phyloP scores from a whole-genome alignment of 2,113 vertebrate genomes.

The Campylomormyrus numenius region DNA sequence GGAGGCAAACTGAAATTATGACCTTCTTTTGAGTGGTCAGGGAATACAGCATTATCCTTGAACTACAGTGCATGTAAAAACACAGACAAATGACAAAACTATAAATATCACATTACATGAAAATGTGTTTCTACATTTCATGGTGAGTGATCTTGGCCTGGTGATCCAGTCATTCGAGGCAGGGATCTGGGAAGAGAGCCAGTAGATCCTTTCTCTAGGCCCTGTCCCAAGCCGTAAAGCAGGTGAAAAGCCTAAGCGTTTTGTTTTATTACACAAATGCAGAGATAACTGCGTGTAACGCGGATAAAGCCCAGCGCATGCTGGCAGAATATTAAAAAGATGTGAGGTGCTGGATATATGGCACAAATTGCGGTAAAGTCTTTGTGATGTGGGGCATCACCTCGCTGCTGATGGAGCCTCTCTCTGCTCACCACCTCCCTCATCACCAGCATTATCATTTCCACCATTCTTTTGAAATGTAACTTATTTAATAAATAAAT shows the following conservation, averaged over 20 bases:
- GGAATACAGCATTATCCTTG: neutral
- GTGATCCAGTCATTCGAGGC: neutral
- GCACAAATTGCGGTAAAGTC: neutral
- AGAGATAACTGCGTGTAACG: neutral
- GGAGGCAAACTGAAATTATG: neutral
- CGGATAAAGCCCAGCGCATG: neutral
- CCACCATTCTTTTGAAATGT: neutral
- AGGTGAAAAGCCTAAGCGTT: neutral
- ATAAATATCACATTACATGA: neutral
- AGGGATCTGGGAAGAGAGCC: neutral
- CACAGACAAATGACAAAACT: neutral
- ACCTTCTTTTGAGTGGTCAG: neutral
- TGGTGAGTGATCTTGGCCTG: neutral
- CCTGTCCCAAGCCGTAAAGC: neutral
- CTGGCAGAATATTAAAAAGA: neutral
- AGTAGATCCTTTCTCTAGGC: neutral
- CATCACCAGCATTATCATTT: neutral
- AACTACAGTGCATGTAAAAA: neutral
- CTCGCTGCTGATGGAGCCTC: neutral
- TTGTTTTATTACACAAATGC: neutral
- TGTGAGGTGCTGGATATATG: neutral
- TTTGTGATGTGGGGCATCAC: neutral
- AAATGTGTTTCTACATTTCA: neutral
- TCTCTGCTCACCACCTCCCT: neutral
- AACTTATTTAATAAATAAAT: neutral